Percentiles rank a stretch among this genome's conserved stretches.
Evolutionary conservation across 2,888 invertebrate genomes (phyloP).

Genomic region (Chydorus sphaericus): DNA sequence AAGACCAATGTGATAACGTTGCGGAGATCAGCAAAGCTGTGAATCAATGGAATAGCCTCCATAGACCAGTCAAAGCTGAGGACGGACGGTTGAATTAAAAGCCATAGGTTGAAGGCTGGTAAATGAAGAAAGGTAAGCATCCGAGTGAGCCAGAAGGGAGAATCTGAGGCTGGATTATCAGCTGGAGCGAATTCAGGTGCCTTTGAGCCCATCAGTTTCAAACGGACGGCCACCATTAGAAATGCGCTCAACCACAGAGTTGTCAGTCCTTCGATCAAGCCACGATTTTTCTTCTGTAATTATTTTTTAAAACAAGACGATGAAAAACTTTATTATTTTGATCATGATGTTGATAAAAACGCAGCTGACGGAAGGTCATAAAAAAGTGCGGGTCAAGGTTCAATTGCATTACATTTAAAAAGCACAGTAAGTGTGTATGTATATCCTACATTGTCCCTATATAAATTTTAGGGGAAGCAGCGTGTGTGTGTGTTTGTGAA

Average conservation of each 20-base stretch:
- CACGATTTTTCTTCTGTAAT: conserved; percentile 10
- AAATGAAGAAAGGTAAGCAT: conserved; percentile 33
- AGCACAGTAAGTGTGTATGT: too few relatives aligned
- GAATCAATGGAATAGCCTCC: conserved; percentile 33
- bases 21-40: conserved; percentile 28
- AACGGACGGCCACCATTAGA: conserved; percentile 27
- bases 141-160: conserved; percentile 29
- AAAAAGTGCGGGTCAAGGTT: too few relatives aligned
- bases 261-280: conserved; percentile 9
- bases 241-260: not conserved
- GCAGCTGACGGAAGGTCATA: too few relatives aligned
- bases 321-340: not conserved
- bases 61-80: conserved; percentile 40
- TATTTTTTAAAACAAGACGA: not conserved
- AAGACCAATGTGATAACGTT: conserved; percentile 27
- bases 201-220: conserved; percentile 31
- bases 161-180: conserved; percentile 37
- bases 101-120: conserved; percentile 32
- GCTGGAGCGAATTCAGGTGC: conserved; percentile 33
- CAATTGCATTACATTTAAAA: too few relatives aligned
- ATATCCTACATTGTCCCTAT: too few relatives aligned
- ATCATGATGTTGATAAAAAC: too few relatives aligned
- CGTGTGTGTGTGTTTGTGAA: too few relatives aligned
- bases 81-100: conserved; percentile 31
- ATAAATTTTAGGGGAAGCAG: too few relatives aligned